Percentiles rank a stretch among this genome's conserved stretches.
Conservation (phyloP, 1,140 invertebrate species). For the Drosophila arizonae region DNA sequence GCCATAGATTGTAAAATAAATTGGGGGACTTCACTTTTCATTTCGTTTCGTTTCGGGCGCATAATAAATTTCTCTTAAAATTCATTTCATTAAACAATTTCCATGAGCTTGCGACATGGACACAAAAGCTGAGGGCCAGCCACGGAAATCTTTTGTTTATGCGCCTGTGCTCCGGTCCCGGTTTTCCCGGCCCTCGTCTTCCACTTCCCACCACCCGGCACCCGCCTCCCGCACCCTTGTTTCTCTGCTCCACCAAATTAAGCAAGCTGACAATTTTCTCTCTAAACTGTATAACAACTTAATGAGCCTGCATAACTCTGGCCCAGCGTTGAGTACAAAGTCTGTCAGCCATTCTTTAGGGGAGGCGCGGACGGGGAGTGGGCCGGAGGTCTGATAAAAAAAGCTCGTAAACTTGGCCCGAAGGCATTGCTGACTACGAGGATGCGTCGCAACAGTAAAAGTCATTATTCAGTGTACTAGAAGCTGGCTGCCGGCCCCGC, state of each 20-base stretch:
- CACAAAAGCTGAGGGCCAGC: conserved; percentile 32
- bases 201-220: conserved; percentile 4
- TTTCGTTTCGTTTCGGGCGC: conserved; percentile 71
- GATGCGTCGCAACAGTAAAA: conserved; percentile 61
- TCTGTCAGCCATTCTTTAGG: conserved; percentile 11
- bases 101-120: conserved; percentile 54
- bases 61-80: conserved; percentile 78
- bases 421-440: conserved; percentile 48
- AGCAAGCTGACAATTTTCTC: conserved; percentile 80
- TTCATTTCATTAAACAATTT: conserved; percentile 79
- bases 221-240: background rate
- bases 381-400: conserved; percentile 38
- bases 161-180: conserved; percentile 18
- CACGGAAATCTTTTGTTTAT: conserved; percentile 79
- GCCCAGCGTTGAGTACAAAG: conserved; percentile 47
- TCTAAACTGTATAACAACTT: conserved; percentile 82
- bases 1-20: conserved; percentile 44
- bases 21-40: conserved; percentile 62
- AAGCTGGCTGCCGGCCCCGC: conserved; percentile 34
- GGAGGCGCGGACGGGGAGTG: background rate
- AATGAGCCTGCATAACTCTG: conserved; percentile 81
- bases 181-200: background rate
- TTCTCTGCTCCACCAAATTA: conserved; percentile 65
- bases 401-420: conserved; percentile 73
- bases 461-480: conserved; percentile 81